A percentile compares a stretch with the other conserved stretches of the same genome.
phyloP scores from a whole-genome alignment of 2,888 invertebrate species.

The Pemphredon lugubris region DNA sequence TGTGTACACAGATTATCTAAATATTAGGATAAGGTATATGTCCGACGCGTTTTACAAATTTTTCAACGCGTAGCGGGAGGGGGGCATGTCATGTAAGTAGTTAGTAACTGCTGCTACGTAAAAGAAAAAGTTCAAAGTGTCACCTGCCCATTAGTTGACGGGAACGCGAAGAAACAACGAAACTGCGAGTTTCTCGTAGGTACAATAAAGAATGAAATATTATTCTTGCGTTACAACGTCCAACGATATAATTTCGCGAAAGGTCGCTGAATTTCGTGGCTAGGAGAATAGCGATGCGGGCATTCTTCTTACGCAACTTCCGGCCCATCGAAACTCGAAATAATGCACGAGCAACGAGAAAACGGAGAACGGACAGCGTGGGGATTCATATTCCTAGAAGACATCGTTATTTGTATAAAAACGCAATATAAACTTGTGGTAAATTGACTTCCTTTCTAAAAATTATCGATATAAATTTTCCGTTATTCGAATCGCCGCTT shows the following conservation, averaged over 20 bases:
- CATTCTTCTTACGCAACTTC: conserved; percentile 26
- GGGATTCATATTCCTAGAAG: no score
- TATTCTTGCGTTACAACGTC: conserved; percentile 33
- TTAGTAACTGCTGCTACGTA: conserved; percentile 1
- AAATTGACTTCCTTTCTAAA: no score
- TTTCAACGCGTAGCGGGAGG: no score
- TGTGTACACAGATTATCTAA: no score
- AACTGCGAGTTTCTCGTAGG: conserved; percentile 24
- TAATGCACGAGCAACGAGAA: conserved; percentile 5
- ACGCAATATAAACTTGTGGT: no score
- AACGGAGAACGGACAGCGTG: no score
- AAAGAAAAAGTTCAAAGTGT: conserved; percentile 31
- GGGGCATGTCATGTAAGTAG: no score
- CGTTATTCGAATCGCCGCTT: no score
- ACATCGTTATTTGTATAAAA: no score
- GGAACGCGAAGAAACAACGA: conserved; percentile 20
- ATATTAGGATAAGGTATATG: no score
- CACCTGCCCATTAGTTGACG: conserved; percentile 37
- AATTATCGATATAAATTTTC: no score
- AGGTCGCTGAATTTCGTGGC: conserved; percentile 8
- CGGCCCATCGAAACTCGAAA: conserved; percentile 9
- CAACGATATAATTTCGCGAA: conserved; percentile 28
- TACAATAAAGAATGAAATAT: conserved; percentile 54
- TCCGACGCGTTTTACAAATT: no score
- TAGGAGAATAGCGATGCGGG: conserved; percentile 10